Percentiles rank a stretch among this genome's conserved stretches.
Evolutionary conservation across 92 coral and sea anemone genomes (phyloP).

Genomic region (Hydrozoanthus gracilis): DNA sequence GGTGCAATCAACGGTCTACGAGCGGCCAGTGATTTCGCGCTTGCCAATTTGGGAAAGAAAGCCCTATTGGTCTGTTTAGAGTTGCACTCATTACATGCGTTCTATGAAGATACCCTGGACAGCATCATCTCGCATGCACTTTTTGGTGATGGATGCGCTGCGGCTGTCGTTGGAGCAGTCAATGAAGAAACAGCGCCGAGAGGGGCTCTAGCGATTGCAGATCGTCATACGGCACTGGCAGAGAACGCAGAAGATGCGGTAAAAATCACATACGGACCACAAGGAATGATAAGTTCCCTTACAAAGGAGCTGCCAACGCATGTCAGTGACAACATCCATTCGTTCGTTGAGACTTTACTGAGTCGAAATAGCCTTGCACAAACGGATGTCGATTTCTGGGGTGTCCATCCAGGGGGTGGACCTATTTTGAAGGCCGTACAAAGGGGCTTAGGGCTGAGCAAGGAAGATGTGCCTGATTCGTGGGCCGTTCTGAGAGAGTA

Average conservation of each 20-base stretch:
- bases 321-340: slow-evolving; percentile 19
- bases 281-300: slow-evolving; percentile 19
- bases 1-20: background rate
- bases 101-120: slow-evolving; percentile 20
- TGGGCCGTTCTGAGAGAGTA: slow-evolving; percentile 38
- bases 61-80: slow-evolving; percentile 12
- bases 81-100: slow-evolving; percentile 26
- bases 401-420: slow-evolving; percentile 34
- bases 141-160: slow-evolving; percentile 25
- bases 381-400: slow-evolving; percentile 26
- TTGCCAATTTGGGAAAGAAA: background rate
- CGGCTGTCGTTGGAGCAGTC: slow-evolving; percentile 15
- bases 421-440: slow-evolving; percentile 27
- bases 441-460: slow-evolving; percentile 31
- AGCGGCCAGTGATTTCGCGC: background rate
- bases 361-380: slow-evolving; percentile 18
- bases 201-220: slow-evolving; percentile 15
- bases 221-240: slow-evolving; percentile 14
- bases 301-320: slow-evolving; percentile 23
- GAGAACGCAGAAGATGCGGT: slow-evolving; percentile 24
- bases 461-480: slow-evolving; percentile 13
- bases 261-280: slow-evolving; percentile 22
- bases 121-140: slow-evolving; percentile 30
- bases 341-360: slow-evolving; percentile 11
- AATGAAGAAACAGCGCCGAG: slow-evolving; percentile 13